A percentile compares a stretch with the other conserved stretches of the same genome.
phyloP scores from a whole-genome alignment of 2,113 vertebrate species.

The Cyprinodon brontotheroides region DNA sequence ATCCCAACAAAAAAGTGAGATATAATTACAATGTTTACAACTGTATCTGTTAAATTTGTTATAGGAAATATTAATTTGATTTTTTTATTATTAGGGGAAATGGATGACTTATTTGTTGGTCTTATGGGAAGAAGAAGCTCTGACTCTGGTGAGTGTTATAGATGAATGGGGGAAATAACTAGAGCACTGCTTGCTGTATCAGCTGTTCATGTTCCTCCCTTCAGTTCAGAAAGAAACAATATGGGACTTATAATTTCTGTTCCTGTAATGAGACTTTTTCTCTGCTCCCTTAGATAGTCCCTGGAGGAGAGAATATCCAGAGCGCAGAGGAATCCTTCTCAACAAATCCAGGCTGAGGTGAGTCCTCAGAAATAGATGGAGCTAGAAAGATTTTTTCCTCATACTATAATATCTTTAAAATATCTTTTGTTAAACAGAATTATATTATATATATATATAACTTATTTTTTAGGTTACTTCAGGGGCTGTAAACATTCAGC shows the following conservation, averaged over 20 bases:
- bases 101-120: conserved; percentile 94
- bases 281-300: conserved; percentile 67
- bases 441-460: background rate
- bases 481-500: conserved; percentile 68
- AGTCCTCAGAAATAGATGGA: conserved; percentile 3
- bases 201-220: background rate
- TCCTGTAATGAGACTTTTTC: background rate
- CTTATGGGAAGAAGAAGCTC: conserved; percentile 90
- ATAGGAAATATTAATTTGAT: background rate
- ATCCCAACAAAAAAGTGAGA: conserved; percentile 79
- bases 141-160: conserved; percentile 76
- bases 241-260: background rate
- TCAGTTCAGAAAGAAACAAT: background rate
- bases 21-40: background rate
- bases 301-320: conserved; percentile 75
- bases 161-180: background rate
- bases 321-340: conserved; percentile 75
- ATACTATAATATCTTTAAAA: background rate
- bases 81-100: conserved; percentile 80
- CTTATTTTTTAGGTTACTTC: conserved; percentile 77
- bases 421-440: background rate
- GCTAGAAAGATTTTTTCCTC: background rate
- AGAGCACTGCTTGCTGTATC: background rate
- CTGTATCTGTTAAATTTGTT: background rate
- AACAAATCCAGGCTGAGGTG: conserved; percentile 82